phyloP scores from a whole-genome alignment of 2,797 vertebrate species.

The Chloroceryle inda region DNA sequence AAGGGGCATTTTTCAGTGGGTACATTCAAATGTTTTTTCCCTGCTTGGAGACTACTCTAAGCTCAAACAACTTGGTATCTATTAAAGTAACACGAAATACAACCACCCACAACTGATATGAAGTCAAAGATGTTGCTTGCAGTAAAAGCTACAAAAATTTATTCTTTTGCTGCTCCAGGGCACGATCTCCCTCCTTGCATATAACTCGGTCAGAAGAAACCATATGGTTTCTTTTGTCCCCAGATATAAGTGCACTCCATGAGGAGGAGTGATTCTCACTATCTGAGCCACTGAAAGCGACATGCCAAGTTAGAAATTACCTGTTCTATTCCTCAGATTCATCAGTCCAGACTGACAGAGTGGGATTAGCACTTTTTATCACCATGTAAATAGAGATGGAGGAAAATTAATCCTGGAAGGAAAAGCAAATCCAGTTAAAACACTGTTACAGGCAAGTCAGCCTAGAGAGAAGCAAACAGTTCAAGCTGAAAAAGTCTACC shows the following conservation, averaged over 20 bases:
- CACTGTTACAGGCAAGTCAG: not conserved
- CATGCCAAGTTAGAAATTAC: slow-evolving; percentile 41
- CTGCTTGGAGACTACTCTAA: not conserved
- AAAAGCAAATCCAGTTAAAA: slow-evolving; percentile 53
- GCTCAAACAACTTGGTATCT: not conserved
- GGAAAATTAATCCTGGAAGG: slow-evolving; percentile 61
- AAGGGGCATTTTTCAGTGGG: not conserved
- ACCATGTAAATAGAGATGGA: slow-evolving; percentile 53
- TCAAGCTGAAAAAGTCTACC: not conserved
- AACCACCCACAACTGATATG: not conserved
- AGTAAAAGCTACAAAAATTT: not conserved
- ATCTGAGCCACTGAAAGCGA: not conserved
- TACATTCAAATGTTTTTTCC: not conserved
- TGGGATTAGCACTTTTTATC: slow-evolving; percentile 52
- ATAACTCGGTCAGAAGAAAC: not conserved
- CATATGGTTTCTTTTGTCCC: not conserved
- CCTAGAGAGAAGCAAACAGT: not conserved
- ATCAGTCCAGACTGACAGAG: slow-evolving; percentile 66
- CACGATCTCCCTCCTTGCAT: not conserved
- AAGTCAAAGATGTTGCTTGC: not conserved
- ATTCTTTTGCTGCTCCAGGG: not conserved
- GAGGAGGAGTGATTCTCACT: not conserved
- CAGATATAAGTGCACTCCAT: not conserved
- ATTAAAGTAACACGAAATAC: not conserved
- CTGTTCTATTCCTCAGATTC: slow-evolving; percentile 74